Percentiles rank a stretch among this genome's conserved stretches.
phyloP scores from a whole-genome alignment of 1,140 invertebrate genomes.

The Augochlora pura region DNA sequence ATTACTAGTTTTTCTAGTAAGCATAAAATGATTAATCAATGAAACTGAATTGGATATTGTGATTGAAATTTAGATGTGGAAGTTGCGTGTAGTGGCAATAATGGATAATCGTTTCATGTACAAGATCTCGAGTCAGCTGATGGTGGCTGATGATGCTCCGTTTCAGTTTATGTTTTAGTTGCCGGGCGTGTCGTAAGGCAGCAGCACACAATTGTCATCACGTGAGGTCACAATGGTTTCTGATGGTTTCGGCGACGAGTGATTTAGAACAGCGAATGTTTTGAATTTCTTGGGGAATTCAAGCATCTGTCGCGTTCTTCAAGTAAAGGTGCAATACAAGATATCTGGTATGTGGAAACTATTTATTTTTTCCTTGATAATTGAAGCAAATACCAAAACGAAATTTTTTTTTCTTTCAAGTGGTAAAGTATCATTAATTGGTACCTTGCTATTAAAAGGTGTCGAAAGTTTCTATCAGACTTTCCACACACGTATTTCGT shows the following conservation, averaged over 20 bases:
- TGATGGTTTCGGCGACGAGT: conserved; percentile 54
- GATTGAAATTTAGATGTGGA: not conserved
- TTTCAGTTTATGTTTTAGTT: conserved; percentile 60
- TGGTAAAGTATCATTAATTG: not conserved
- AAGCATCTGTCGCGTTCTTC: conserved; percentile 28
- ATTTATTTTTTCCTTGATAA: not conserved
- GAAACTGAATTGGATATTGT: not conserved
- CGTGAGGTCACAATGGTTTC: conserved; percentile 69
- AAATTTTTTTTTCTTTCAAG: not conserved
- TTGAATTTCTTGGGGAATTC: conserved; percentile 54
- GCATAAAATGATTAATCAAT: too few relatives aligned
- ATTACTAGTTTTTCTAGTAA: not conserved
- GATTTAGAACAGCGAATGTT: conserved; percentile 49
- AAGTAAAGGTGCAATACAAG: not conserved
- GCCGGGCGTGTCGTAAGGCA: conserved; percentile 66
- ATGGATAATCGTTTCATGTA: not conserved
- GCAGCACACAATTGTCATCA: conserved; percentile 67
- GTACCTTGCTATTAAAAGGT: conserved; percentile 9
- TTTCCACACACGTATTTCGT: not conserved
- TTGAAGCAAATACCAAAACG: not conserved
- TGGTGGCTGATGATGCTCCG: conserved; percentile 60
- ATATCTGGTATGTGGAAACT: conserved; percentile 18
- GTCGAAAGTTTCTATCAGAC: conserved; percentile 1
- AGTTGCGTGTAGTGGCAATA: conserved; percentile 9
- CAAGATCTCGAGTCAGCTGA: conserved; percentile 64